Base-by-base conservation (phyloP, 2,113 vertebrate genomes). In the Willisornis vidua region DNA sequence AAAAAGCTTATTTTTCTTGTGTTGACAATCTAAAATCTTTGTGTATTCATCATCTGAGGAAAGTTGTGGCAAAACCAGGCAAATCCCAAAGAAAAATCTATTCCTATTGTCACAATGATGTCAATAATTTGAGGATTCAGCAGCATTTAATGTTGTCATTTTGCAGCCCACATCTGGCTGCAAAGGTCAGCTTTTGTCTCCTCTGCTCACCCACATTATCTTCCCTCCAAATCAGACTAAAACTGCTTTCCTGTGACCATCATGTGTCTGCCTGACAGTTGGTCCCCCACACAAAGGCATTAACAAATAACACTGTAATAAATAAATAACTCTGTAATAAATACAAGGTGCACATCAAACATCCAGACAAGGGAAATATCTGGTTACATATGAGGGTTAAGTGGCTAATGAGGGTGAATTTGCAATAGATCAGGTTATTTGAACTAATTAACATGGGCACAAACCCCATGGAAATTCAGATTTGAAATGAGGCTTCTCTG, bases 261-360 rank as follows among this genome's bases (percentile, higher is more conserved):
- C 49, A 2, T 20, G 46, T 57, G 67, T 79, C 25, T 6, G 75
- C 48, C 62, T 66, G 85, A 92, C 72, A 86, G 82, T 10, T 73
- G 79, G 78, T 41, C 75, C 87, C 71, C 89, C 59, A 77, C 86
- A 93, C 88, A 66, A 52, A 95, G 94, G 93, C 95, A 96, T 84
- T 89, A 85, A 71, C 87, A 46, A 85, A 90, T 90, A 66, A 83
- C 85, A 24, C 65, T 67, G 72, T 87, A 95, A 94, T 43, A 43
- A 85, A 71, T 86, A 46, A 85, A 90, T 90, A 66, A 83, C 85
- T 22, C 65, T 67, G 70, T 87, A 95, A 94, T 89, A 95, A 90
- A 94, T 61, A 89, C 52, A 46, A 82, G 58, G 87, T 87, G 71
- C 67, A 83, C 75, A 89, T 59, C 72, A 80, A 58, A 83, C 59